Percentiles rank a stretch among this genome's conserved stretches.
These are phyloP conservation scores for Metopolophium dirhodum DNA, from an alignment of 1,140 invertebrate genomes.

Conservation along the genomic window DNA sequence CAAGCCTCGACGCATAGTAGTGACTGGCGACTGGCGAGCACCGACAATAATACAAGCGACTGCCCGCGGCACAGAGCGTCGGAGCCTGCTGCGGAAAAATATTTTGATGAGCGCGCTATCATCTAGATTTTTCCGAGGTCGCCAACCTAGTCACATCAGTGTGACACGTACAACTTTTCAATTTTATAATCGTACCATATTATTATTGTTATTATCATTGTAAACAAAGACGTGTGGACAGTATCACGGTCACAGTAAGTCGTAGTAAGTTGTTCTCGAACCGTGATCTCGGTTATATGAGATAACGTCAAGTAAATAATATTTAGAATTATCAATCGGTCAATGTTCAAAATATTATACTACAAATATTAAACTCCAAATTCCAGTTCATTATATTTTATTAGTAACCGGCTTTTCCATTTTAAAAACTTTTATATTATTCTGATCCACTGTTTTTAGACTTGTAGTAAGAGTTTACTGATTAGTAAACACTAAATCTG, in stretches of 20 bases:
- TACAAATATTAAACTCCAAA: not conserved
- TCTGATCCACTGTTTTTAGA: not conserved
- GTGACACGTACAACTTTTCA: not conserved
- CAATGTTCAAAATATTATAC: too few relatives aligned
- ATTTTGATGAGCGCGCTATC: conserved; percentile 30
- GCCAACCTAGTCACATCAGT: conserved; percentile 25
- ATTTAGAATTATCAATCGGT: too few relatives aligned
- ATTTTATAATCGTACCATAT: not conserved
- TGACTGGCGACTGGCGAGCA: conserved; percentile 17
- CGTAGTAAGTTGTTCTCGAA: not conserved
- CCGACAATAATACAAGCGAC: not conserved
- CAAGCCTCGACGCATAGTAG: not conserved
- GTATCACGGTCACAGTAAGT: not conserved
- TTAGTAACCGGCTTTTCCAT: not conserved
- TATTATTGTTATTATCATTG: too few relatives aligned
- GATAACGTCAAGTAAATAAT: not conserved
- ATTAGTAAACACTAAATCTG: not conserved
- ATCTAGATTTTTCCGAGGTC: not conserved
- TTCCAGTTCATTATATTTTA: not conserved
- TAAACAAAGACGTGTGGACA: not conserved
- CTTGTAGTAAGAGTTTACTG: not conserved
- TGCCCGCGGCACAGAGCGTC: conserved; percentile 34
- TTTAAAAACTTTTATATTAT: not conserved
- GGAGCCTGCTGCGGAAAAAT: conserved; percentile 6
- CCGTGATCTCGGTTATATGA: not conserved